Evolutionary conservation across 2,888 invertebrate species (phyloP).

Genomic region (Acronicta alni): DNA sequence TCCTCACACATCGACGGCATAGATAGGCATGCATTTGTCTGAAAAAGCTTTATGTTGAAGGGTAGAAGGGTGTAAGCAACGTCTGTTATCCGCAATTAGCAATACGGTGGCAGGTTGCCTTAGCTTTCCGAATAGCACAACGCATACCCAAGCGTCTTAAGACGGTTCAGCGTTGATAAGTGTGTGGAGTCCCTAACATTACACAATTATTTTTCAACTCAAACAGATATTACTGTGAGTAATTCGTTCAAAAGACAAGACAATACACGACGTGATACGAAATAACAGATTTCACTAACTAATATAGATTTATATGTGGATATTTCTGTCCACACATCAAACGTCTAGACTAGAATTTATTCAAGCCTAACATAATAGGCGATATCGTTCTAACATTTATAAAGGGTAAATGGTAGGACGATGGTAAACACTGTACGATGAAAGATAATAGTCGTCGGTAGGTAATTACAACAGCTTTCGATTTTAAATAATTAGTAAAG

Average conservation of each 20-base stretch:
- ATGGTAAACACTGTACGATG: slow-evolving; percentile 4
- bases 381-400: slow-evolving; percentile 19
- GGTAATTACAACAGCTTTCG: too few relatives aligned
- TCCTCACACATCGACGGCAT: too few relatives aligned
- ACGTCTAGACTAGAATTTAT: slow-evolving; percentile 44
- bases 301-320: slow-evolving; percentile 38
- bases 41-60: too few relatives aligned
- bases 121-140: too few relatives aligned
- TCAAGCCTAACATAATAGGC: slow-evolving; percentile 10
- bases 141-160: too few relatives aligned
- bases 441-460: not conserved
- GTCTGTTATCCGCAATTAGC: too few relatives aligned
- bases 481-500: not conserved
- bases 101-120: too few relatives aligned
- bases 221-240: not conserved
- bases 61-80: too few relatives aligned
- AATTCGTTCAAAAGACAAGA: slow-evolving; percentile 4
- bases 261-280: slow-evolving; percentile 4
- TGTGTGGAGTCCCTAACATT: too few relatives aligned
- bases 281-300: slow-evolving; percentile 13
- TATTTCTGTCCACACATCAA: too few relatives aligned
- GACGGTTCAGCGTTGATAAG: too few relatives aligned
- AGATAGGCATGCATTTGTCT: too few relatives aligned
- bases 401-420: slow-evolving; percentile 23
- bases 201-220: not conserved